phyloP scores from a whole-genome alignment of 2,888 invertebrate genomes.

The Celastrina argiolus region DNA sequence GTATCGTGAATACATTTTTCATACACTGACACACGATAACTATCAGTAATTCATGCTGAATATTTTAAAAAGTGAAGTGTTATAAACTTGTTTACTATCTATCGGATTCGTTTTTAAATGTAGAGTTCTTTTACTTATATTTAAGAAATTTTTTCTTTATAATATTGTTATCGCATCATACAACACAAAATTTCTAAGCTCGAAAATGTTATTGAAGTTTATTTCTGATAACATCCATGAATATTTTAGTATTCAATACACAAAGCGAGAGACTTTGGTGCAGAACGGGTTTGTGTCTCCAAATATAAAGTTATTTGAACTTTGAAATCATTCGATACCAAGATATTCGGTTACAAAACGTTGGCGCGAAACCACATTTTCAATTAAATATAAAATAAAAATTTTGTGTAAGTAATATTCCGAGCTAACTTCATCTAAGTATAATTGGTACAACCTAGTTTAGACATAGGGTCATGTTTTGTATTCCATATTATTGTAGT shows the following conservation, averaged over 20 bases:
- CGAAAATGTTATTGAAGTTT: neutral
- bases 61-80: neutral
- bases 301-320: conserved; percentile 4
- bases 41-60: neutral
- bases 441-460: too few relatives aligned
- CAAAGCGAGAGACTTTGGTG: neutral
- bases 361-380: neutral
- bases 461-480: too few relatives aligned
- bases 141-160: too few relatives aligned
- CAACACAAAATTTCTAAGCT: neutral
- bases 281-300: conserved; percentile 9
- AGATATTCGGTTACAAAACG: neutral
- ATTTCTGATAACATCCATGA: conserved; percentile 5
- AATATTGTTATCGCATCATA: neutral
- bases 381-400: too few relatives aligned
- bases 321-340: conserved; percentile 1
- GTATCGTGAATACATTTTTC: neutral
- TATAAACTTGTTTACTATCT: too few relatives aligned
- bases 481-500: too few relatives aligned
- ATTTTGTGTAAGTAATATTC: too few relatives aligned
- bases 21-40: neutral
- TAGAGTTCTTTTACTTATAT: too few relatives aligned
- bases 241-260: conserved; percentile 17
- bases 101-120: too few relatives aligned
- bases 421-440: too few relatives aligned